Evolutionary conservation across 2,113 vertebrate species (phyloP).

Genomic region (Phaetusa simplex): DNA sequence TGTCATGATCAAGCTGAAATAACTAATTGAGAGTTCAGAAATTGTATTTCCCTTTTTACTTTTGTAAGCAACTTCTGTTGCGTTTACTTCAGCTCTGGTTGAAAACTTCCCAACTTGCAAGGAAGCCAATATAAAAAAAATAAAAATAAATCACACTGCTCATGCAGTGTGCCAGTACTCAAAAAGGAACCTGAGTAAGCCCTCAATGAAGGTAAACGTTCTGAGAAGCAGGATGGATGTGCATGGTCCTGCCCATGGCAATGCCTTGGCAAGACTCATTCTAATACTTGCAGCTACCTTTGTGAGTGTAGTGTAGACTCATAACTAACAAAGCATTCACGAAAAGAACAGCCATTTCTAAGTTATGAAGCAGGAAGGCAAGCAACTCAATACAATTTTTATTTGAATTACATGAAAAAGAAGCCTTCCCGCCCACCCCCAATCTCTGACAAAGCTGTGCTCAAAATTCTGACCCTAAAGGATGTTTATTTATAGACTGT

Average conservation of each 20-base stretch:
- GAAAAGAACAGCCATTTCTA: not conserved
- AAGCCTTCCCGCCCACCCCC: not conserved
- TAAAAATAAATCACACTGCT: not conserved
- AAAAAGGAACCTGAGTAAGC: not conserved
- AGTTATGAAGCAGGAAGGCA: not conserved
- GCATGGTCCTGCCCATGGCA: not conserved
- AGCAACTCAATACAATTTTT: not conserved
- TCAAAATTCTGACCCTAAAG: not conserved
- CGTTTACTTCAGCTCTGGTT: not conserved
- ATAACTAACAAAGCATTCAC: not conserved
- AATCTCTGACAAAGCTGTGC: not conserved
- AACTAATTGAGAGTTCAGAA: not conserved
- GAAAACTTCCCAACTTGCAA: not conserved
- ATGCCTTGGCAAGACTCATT: not conserved
- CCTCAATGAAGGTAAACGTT: not conserved
- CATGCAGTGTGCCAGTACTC: not conserved
- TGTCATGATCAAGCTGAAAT: not conserved
- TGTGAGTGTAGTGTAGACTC: not conserved
- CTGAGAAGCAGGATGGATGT: not conserved
- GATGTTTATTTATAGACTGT: not conserved
- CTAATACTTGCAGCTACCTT: not conserved
- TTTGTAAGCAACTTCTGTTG: not conserved
- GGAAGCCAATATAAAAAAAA: not conserved
- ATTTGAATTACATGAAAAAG: not conserved
- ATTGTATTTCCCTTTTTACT: not conserved